Evolutionary conservation across 2,113 vertebrate species (phyloP), one percentile per base, ranked within the genome.

Genomic region (Cyanoramphus novaezelandiae): DNA sequence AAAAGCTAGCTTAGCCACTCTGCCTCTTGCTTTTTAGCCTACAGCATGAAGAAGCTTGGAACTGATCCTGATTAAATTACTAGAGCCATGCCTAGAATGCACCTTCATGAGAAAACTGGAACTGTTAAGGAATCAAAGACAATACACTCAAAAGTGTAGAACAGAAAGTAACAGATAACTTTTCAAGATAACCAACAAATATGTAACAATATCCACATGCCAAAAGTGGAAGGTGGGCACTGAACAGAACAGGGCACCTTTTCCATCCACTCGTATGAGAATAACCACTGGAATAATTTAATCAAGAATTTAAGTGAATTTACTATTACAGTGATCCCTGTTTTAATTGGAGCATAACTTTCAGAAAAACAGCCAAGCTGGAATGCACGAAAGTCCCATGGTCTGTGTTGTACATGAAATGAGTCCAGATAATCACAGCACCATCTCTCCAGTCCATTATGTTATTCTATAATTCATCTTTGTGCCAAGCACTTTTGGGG

Each of bases 111-210:
- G 60, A 86, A 80, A 52, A 80, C 13, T 86, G 46, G 44, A 88
- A 83, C 28, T 74, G 35, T 37, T 44, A 78, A 69, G 31, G 44
- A 6, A 75, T 63, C 24, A 89, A 71, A 86, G 50, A 67, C 28
- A 78, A 52, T 16, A 60, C 63, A 92, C n/a, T 86, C 27, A 80
- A 0, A 50, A 80, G 18, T 25, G 46, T 17, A 67, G 80, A 89
- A 96, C 72, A 93, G 47, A 88, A 94, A 82, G 53, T 83, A 80
- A 92, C 35, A 88, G 76, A 91, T 81, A 31, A 65, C 9, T 93
- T 83, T 62, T 41, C 31, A 83, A 92, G 91, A 94, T 83, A 95
- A 80, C 29, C 27, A 74, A 50, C n/a, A 95, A 92, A 57, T 69
- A 92, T 41, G 41, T 47, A 92, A 80, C 20, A 47, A 86, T 47